A percentile compares a stretch with the other conserved stretches of the same genome.
Conservation (phyloP, 2,888 invertebrate genomes). For the Eremobia ochroleuca region DNA sequence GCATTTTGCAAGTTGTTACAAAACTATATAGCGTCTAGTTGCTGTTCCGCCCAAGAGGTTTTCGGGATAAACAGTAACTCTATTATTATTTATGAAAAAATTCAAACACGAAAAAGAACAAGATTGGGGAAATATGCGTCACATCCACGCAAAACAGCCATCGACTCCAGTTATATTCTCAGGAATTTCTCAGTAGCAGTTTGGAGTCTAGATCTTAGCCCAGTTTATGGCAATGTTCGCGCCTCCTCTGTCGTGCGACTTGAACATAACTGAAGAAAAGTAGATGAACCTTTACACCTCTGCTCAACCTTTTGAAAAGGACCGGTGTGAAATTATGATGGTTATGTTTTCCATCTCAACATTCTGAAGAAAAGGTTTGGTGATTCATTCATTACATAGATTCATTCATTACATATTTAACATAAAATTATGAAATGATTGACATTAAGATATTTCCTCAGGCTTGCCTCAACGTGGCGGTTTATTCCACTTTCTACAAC, state of each 20-base stretch:
- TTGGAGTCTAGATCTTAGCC: neutral
- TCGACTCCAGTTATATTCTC: neutral
- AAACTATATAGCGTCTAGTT: slow-evolving; percentile 3
- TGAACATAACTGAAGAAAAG: neutral
- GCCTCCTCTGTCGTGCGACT: neutral
- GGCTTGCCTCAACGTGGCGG: slow-evolving; percentile 39
- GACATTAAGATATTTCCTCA: slow-evolving; percentile 61
- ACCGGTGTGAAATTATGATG: neutral
- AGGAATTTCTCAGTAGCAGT: neutral
- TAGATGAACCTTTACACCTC: neutral
- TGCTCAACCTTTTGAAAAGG: too few species aligned
- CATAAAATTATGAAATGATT: slow-evolving; percentile 62
- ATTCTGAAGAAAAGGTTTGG: slow-evolving; percentile 4
- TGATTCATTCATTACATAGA: slow-evolving; percentile 55
- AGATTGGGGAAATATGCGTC: neutral
- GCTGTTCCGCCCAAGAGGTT: neutral
- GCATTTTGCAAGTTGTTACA: slow-evolving; percentile 39
- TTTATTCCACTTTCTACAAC: slow-evolving; percentile 63
- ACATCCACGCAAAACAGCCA: neutral
- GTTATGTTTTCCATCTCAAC: neutral
- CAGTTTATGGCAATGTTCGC: neutral
- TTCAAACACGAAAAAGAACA: neutral
- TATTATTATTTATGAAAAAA: too few species aligned
- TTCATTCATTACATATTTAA: slow-evolving; percentile 46
- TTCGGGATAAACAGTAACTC: neutral